Conservation (phyloP, 2,797 vertebrate species). For the Gallinago stenura region DNA sequence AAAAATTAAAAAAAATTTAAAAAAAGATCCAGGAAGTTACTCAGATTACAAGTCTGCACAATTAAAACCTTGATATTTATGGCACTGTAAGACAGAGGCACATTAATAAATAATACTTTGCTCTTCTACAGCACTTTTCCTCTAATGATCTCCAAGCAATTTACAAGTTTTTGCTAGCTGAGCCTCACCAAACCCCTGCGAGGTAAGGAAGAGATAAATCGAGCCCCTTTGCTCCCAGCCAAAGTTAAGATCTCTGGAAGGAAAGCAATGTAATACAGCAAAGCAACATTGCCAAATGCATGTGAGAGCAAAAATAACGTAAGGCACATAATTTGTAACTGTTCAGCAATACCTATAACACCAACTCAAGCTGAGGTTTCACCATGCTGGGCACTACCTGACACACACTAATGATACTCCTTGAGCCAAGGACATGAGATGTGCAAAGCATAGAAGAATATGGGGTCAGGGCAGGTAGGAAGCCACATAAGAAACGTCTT, state of each 20-base stretch:
- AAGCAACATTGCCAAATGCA: background rate
- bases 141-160: conserved; percentile 59
- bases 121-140: conserved; percentile 51
- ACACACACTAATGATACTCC: background rate
- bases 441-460: background rate
- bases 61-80: conserved; percentile 69
- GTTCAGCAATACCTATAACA: background rate
- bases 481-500: background rate
- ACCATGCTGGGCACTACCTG: background rate
- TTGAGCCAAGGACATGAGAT: background rate
- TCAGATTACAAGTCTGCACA: conserved; percentile 47
- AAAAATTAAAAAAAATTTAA: background rate
- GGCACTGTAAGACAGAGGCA: conserved; percentile 41
- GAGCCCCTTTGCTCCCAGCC: background rate
- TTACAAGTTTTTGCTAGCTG: conserved; percentile 44
- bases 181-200: conserved; percentile 31
- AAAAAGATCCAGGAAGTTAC: conserved; percentile 14
- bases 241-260: conserved; percentile 20
- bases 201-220: conserved; percentile 37
- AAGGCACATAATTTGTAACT: background rate
- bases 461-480: background rate
- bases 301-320: background rate
- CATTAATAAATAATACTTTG: conserved; percentile 70
- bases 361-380: background rate
- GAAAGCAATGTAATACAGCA: background rate